Evolutionary conservation across 2,797 vertebrate genomes (phyloP), one percentile per base, ranked within the genome.

Genomic region (Gouania willdenowi): DNA sequence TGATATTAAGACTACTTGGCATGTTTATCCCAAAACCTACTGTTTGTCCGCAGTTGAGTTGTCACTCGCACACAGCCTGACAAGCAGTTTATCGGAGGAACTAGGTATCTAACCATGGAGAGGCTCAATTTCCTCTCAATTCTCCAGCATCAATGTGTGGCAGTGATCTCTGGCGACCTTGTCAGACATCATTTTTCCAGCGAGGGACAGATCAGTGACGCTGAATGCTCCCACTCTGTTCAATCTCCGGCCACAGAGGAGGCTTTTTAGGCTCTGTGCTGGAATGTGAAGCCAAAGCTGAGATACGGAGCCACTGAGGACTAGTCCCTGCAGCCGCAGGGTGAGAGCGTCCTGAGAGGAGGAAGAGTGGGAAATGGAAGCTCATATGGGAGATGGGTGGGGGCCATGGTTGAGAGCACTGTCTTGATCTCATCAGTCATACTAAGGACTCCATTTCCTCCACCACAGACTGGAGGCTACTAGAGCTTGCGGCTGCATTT

Each of bases 381-480:
- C 52, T 57, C 3, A 25, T 11, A 24, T 12, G 12, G 44, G 54
- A 27, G 27, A 46, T 22, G 21, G 7, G 39, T 66, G 53, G 41
- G 58, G 41, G 70, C 53, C 29, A 41, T 42, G 47, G 67, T 68
- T 72, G 75, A 81, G 57, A 76, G 78, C 64, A 54, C 62, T 28
- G 75, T 60, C 68, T 76, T 77, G 80, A 83, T 76, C 71, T 82
- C 83, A 84, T 85, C 77, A 80, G 69, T 87, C 82, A 80, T 75
- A 77, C 77, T 79, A 83, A 87, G 56, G 81, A 80, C 71, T 74
- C 73, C 67, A 77, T 84, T 87, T 85, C 80, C 75, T 85, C 75
- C 49, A 77, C 76, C 50, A 26, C 68, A 55, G 65, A 73, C 76
- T 74, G 76, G 51, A 74, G 70, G 76, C 72, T 70, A 79, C 71